phyloP scores from a whole-genome alignment of 2,113 vertebrate species.

The Merops nubicus region DNA sequence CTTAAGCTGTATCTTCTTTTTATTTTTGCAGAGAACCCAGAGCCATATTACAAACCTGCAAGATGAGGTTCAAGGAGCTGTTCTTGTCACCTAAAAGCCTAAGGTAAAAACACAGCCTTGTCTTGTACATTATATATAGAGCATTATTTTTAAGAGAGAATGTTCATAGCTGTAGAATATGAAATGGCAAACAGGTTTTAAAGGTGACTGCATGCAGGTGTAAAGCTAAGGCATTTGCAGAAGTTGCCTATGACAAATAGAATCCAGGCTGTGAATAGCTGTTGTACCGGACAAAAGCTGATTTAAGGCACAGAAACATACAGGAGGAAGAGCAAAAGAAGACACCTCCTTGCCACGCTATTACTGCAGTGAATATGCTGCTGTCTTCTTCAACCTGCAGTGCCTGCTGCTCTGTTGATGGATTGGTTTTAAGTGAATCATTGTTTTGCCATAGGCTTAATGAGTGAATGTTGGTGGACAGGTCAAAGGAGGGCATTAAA shows the following conservation, averaged over 20 bases:
- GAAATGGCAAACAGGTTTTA: not conserved
- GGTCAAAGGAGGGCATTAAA: not conserved
- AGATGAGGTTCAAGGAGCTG: constrained; percentile 39
- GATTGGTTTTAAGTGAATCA: not conserved
- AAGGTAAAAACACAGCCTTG: constrained; percentile 53
- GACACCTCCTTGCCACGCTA: not conserved
- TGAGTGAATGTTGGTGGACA: not conserved
- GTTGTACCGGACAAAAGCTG: not conserved
- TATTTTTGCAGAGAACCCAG: constrained; percentile 55
- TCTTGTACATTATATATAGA: constrained; percentile 17
- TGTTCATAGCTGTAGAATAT: not conserved
- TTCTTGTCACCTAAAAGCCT: constrained; percentile 61
- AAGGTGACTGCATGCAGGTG: not conserved
- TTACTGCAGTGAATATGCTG: not conserved
- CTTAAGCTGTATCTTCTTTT: constrained; percentile 7
- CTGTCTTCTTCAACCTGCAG: not conserved
- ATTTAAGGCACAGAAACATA: not conserved
- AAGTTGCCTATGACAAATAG: not conserved
- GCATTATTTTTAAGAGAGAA: not conserved
- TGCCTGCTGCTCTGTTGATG: not conserved
- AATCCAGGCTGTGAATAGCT: not conserved
- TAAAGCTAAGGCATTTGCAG: not conserved
- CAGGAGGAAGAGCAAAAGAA: not conserved
- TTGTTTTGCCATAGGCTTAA: not conserved
- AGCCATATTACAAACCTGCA: constrained; percentile 61